Evolutionary conservation across 2,888 invertebrate species (phyloP).

Genomic region (Asteroscopus sphinx): DNA sequence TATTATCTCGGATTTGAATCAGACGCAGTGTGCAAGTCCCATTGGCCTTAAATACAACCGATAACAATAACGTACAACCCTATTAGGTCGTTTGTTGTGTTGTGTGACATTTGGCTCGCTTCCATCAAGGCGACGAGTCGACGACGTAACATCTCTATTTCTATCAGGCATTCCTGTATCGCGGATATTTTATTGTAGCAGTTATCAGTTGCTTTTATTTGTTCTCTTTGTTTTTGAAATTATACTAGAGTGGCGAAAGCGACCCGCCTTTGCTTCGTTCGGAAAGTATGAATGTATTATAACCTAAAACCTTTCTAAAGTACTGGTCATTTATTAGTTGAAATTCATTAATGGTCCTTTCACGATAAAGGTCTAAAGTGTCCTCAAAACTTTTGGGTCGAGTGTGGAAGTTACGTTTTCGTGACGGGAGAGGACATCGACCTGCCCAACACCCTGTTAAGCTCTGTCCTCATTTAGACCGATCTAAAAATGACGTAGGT

Average conservation of each 20-base stretch:
- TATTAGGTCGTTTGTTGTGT: constrained; percentile 20
- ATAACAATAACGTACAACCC: constrained; percentile 34
- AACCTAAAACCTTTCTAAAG: too few relatives aligned
- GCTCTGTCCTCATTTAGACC: constrained; percentile 3
- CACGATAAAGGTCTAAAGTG: constrained; percentile 8
- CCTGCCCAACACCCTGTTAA: constrained; percentile 2
- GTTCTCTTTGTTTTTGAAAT: constrained; percentile 42
- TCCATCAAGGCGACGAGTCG: constrained; percentile 43
- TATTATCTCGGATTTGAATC: too few relatives aligned
- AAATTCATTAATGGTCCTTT: constrained; percentile 20
- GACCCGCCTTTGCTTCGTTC: too few relatives aligned
- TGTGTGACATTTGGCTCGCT: constrained; percentile 59
- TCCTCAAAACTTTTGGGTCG: constrained; percentile 38
- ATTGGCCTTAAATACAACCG: neutral
- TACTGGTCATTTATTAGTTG: neutral
- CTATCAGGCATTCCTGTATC: constrained; percentile 48
- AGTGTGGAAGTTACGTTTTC: constrained; percentile 12
- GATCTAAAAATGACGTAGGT: neutral
- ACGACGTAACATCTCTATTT: constrained; percentile 58
- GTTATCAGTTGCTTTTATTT: constrained; percentile 42
- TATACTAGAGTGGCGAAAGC: too few relatives aligned
- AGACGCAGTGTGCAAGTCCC: too few relatives aligned
- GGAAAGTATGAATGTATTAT: too few relatives aligned
- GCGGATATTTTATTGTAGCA: constrained; percentile 45
- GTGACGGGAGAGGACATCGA: constrained; percentile 10